Base-by-base conservation (phyloP, 2,888 invertebrate genomes). In the Acleris literana region DNA sequence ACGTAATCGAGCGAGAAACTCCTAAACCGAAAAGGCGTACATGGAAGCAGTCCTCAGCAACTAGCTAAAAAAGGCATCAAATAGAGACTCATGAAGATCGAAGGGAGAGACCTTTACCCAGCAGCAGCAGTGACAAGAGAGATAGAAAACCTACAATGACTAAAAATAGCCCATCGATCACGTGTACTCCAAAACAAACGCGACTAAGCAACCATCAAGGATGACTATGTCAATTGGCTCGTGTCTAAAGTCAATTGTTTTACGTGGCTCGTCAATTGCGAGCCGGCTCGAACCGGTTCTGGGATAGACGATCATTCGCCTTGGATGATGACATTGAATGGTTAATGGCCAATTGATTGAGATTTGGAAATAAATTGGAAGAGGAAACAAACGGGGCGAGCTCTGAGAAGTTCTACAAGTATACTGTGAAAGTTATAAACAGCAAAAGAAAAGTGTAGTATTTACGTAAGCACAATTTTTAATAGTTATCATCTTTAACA, bases 161-260 rank as follows among this genome's bases (percentile, higher is more conserved):
- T 39, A 43, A 55, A 55, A 43, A 20, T 39, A n/a, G 43, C 20
- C 20, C 9, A 46, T 7, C 43, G 16, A 46, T 17, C 46, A 46
- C 43, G 46, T 57, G 57, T 9, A 9, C 11, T 46, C 46, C 46
- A 9, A 57, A 57, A 44, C 46, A 20, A 25, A 25, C 16, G 60
- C 53, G n/a, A 48, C 17, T 39, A 58, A 33, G 20, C 49, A 17
- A 25, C 52, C 33, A 16, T 20, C 54, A 54, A 39, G 39, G 39
- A 39, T 13, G 39, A 52, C 67, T 64, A 64, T 68, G 68, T 69
- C 71, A 72, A 74, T 76, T 74, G 76, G 72, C 76, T 72, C 71
- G 78, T 80, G 86, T 86, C 85, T 81, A 75, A 78, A 77, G 86
- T 86, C 86, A 85, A 85, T 80, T 74, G 77, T 71, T 79, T 82